phyloP scores from a whole-genome alignment of 2,113 vertebrate genomes.

The Hepsetus odoe region DNA sequence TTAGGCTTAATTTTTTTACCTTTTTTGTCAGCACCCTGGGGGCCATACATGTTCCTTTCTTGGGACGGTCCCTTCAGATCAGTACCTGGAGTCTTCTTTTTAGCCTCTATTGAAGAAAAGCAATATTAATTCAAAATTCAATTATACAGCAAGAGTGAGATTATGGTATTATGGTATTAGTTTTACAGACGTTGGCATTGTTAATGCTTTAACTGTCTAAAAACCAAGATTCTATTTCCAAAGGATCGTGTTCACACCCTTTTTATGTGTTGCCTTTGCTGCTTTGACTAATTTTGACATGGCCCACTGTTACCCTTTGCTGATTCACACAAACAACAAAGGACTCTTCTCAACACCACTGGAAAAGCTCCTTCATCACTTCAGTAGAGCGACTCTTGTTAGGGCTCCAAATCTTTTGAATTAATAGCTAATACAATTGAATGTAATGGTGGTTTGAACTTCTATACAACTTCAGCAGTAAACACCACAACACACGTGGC shows the following conservation, averaged over 20 bases:
- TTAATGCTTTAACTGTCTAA: background rate
- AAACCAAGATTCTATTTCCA: background rate
- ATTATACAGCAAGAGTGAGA: background rate
- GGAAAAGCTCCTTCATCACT: conserved; percentile 34
- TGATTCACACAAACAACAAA: conserved; percentile 29
- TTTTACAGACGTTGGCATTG: background rate
- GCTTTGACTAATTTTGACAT: conserved; percentile 1
- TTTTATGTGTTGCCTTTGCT: background rate
- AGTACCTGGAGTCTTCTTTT: conserved; percentile 7
- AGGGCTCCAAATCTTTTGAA: conserved; percentile 11
- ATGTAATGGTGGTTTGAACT: background rate
- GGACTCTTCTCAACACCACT: conserved; percentile 9
- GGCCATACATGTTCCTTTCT: conserved; percentile 7
- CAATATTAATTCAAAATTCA: conserved; percentile 15
- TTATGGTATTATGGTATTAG: background rate
- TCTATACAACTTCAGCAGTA: conserved; percentile 12
- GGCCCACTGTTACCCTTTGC: background rate
- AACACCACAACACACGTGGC: conserved; percentile 5
- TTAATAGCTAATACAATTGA: conserved; percentile 28
- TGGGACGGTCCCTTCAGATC: conserved; percentile 22
- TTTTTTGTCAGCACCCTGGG: background rate
- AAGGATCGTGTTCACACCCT: background rate
- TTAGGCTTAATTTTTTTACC: background rate
- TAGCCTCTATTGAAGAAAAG: conserved; percentile 6
- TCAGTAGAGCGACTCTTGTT: conserved; percentile 32